phyloP scores from a whole-genome alignment of 2,113 vertebrate genomes.

The Cochlearius cochlearius region DNA sequence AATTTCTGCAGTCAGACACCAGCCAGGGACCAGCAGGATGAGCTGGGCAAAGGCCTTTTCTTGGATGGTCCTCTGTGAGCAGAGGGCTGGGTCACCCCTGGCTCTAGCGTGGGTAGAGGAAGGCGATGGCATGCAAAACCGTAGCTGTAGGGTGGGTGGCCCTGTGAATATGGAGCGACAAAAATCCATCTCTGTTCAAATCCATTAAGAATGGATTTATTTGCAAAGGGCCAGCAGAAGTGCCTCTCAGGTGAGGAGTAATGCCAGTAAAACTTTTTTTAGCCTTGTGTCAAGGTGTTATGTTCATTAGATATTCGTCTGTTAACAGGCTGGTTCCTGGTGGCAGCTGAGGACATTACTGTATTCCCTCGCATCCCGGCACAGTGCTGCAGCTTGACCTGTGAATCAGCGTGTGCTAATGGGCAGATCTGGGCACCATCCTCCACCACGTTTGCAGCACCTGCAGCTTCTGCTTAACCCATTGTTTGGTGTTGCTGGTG shows the following conservation, averaged over 20 bases:
- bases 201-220: background rate
- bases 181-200: background rate
- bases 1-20: background rate
- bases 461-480: background rate
- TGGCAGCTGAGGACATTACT: rapidly evolving
- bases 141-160: background rate
- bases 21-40: background rate
- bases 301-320: background rate
- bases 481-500: background rate
- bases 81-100: background rate
- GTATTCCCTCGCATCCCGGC: rapidly evolving
- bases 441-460: background rate
- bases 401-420: background rate
- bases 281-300: background rate
- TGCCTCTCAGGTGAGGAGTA: background rate
- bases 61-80: background rate
- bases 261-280: background rate
- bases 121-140: background rate
- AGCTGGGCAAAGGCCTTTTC: background rate
- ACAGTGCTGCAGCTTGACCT: rapidly evolving
- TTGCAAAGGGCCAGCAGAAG: background rate
- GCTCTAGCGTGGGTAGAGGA: background rate
- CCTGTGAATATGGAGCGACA: background rate
- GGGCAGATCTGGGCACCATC: background rate
- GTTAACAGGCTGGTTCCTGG: background rate